Conservation (phyloP, 2,797 vertebrate genomes). For the Coranthus polyacanthus region DNA sequence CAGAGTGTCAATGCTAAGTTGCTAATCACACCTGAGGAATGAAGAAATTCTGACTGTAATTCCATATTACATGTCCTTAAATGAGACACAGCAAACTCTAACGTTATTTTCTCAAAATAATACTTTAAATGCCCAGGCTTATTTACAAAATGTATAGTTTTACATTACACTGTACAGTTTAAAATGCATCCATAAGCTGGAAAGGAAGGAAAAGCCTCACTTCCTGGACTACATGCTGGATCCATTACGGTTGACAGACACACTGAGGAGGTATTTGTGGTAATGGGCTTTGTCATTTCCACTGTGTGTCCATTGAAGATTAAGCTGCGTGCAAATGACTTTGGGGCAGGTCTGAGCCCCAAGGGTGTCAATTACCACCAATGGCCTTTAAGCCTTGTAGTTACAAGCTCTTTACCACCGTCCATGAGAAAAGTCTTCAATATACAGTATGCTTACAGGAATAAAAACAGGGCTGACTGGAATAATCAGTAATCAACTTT, state of each 20-base stretch:
- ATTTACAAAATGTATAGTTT: too few relatives aligned
- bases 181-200: neutral
- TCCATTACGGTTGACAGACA: conserved; percentile 48
- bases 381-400: conserved; percentile 56
- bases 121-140: neutral
- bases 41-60: neutral
- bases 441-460: conserved; percentile 13
- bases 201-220: neutral
- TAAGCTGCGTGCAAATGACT: conserved; percentile 76
- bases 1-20: conserved; percentile 4
- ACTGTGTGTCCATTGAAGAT: conserved; percentile 79
- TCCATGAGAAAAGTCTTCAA: conserved; percentile 18
- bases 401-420: conserved; percentile 29
- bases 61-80: neutral
- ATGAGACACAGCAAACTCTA: neutral
- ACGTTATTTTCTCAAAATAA: neutral
- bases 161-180: neutral
- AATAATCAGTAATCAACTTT: conserved; percentile 28
- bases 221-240: conserved; percentile 19
- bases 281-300: conserved; percentile 86
- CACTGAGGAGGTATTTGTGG: conserved; percentile 64
- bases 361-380: conserved; percentile 66
- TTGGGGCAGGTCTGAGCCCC: conserved; percentile 55
- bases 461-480: conserved; percentile 5
- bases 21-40: neutral